phyloP scores from a whole-genome alignment of 37 sponge, comb jelly and placozoan genomes.

The Ianthella basta region DNA sequence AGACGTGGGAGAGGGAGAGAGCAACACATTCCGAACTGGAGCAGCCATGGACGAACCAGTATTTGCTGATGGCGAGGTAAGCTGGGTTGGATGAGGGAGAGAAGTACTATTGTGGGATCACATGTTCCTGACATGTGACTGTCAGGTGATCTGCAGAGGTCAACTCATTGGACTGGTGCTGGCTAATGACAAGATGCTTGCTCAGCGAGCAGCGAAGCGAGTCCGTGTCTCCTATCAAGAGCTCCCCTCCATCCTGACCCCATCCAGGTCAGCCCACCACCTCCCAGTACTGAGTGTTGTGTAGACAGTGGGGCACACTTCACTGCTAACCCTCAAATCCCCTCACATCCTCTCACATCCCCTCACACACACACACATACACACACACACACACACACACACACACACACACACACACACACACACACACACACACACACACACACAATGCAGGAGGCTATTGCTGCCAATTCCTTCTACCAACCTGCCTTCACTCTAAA shows the following conservation, averaged over 20 bases:
- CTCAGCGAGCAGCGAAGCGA: constrained; percentile 68
- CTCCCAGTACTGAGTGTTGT: too few relatives aligned
- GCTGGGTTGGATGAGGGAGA: background rate
- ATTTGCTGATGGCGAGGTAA: constrained; percentile 63
- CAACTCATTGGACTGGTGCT: constrained; percentile 86
- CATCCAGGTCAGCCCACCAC: too few relatives aligned
- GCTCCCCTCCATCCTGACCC: constrained; percentile 75
- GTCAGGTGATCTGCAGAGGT: constrained; percentile 62
- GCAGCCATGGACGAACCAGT: constrained; percentile 50
- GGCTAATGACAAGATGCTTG: constrained; percentile 60
- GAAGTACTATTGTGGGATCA: background rate
- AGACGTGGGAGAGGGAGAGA: constrained; percentile 68
- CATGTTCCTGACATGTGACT: background rate
- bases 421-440: too few relatives aligned
- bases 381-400: too few relatives aligned
- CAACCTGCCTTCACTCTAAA: background rate
- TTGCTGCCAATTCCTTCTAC: constrained; percentile 60
- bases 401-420: too few relatives aligned
- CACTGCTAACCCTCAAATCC: too few relatives aligned
- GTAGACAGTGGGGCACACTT: too few relatives aligned
- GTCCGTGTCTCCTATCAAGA: constrained; percentile 77
- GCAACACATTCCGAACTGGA: constrained; percentile 20
- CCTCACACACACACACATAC: too few relatives aligned
- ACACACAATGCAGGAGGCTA: constrained; percentile 65
- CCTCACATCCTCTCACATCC: too few relatives aligned